Evolutionary conservation across 2,888 invertebrate genomes (phyloP).

Genomic region (Didymodactylos carnosus): DNA sequence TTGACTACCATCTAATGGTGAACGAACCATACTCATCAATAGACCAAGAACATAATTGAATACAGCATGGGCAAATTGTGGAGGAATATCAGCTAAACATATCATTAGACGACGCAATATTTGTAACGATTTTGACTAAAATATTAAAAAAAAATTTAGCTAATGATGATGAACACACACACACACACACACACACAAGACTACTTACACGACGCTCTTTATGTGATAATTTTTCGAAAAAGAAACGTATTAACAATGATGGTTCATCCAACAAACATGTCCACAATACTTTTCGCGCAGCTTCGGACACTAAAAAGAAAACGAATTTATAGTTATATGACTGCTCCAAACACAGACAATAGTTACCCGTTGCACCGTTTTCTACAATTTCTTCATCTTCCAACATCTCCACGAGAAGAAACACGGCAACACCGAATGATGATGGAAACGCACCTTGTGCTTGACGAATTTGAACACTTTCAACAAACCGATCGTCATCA

Average conservation of each 20-base stretch:
- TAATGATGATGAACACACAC: too few relatives aligned
- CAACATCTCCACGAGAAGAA: constrained; percentile 73
- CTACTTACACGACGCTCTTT: constrained; percentile 1
- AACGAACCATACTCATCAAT: constrained; percentile 82
- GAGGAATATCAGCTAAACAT: constrained; percentile 69
- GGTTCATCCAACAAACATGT: constrained; percentile 92
- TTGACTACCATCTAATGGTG: constrained; percentile 82
- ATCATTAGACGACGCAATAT: constrained; percentile 68
- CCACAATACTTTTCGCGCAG: constrained; percentile 92
- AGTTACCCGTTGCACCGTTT: background rate
- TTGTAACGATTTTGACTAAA: constrained; percentile 28
- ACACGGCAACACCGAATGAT: constrained; percentile 76
- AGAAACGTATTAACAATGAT: constrained; percentile 76
- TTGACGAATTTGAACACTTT: constrained; percentile 46
- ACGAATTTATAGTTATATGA: background rate
- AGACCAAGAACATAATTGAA: constrained; percentile 47
- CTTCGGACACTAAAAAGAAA: constrained; percentile 60
- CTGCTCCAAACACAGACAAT: background rate
- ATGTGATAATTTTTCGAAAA: constrained; percentile 59
- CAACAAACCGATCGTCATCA: background rate
- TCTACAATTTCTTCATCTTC: constrained; percentile 51
- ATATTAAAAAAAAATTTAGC: background rate
- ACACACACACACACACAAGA: background rate
- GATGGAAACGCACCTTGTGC: constrained; percentile 91
- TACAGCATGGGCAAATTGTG: constrained; percentile 82